Evolutionary conservation across 2,113 vertebrate genomes (phyloP), one percentile per base, ranked within the genome.

Genomic region (Arothron firmamentum): DNA sequence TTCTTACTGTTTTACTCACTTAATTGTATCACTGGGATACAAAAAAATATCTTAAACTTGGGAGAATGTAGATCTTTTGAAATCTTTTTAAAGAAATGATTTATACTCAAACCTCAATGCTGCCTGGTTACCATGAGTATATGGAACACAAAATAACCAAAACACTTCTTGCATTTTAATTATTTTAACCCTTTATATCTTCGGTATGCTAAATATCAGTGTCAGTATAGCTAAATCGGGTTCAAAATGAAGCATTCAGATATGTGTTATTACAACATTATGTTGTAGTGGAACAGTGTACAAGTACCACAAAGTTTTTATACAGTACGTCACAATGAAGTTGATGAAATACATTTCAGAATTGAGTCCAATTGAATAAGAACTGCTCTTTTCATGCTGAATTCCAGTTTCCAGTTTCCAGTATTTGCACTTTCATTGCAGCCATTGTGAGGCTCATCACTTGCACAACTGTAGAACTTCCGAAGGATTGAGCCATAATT

Each of bases 141-240:
- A 69, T 66, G 58, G 47, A 70, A 47, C 7, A 25, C 17, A 49
- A 64, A 56, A 50, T 54, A 25, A 49, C 52, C n/a, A 66, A 59
- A 50, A 54, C 31, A 20, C 62, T 43, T 74, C 62, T 76, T 15
- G 45, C 11, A 38, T 38, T 38, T 46, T 46, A 4, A 17, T 17
- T 46, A 17, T 79, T 79, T 66, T 1, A 60, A 52, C 57, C 38
- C 47, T 48, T 67, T 73, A 69, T 73, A 64, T 74, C 42, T 52
- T n/a, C 17, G 61, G 31, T 13, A 5, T 47, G 54, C 42, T 45
- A 52, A 28, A 28, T 6, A 28, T 28, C 25, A 23, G 21, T 6
- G 6, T 28, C 25, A 23, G 21, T 23, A 23, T 23, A 23, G 28
- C 28, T 38, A 10, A 38, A 38, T 38, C 11, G 6, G 34, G 34